Evolutionary conservation across 2,797 vertebrate genomes (phyloP), one percentile per base, ranked within the genome.

Genomic region (Halcyon smyrnensis): DNA sequence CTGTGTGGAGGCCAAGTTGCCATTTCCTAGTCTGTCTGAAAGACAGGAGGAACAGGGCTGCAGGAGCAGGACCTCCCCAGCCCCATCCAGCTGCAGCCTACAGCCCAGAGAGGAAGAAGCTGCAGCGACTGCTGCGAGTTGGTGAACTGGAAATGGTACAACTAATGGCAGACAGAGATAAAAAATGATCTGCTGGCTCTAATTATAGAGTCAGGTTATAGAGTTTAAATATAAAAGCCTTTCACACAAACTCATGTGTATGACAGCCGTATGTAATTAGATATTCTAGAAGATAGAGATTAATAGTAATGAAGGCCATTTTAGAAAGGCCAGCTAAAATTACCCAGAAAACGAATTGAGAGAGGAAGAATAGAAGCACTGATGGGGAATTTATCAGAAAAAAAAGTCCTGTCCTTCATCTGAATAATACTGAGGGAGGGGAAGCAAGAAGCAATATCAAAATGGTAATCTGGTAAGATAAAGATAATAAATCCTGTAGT

Each of bases 261-360:
- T 79, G 65, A 95, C 76, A 86, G 74, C 67, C 46, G 30, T 64
- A 63, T 76, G 50, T 48, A 92, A 96, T 94, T 91, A 94, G 54
- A 82, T 73, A 76, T 43, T 71, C 59, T 59, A 82, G 80, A 82
- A 93, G 86, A 91, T 54, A 54, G 59, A 90, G 92, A 97, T 95
- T 93, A 90, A 95, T 93, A 84, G 67, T 63, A 90, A 93, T 76
- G 63, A 93, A 94, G 90, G 46, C 86, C 54, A 51, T 95, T 95
- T 94, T 73, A 94, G 93, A 94, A 95, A 87, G 84, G 46, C 65
- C 74, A 95, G 54, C 73, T 95, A 95, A 94, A 97, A 95, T 88
- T 96, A 95, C 24, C 12, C 8, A 63, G 88, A 84, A 94, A 96
- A 96, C 2, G 5, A 84, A 89, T 82, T 36, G 83, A 32, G 20